These are phyloP conservation scores for Epizoanthus fatuus DNA, from an alignment of 92 coral and sea anemone genomes.

Conservation along the genomic window DNA sequence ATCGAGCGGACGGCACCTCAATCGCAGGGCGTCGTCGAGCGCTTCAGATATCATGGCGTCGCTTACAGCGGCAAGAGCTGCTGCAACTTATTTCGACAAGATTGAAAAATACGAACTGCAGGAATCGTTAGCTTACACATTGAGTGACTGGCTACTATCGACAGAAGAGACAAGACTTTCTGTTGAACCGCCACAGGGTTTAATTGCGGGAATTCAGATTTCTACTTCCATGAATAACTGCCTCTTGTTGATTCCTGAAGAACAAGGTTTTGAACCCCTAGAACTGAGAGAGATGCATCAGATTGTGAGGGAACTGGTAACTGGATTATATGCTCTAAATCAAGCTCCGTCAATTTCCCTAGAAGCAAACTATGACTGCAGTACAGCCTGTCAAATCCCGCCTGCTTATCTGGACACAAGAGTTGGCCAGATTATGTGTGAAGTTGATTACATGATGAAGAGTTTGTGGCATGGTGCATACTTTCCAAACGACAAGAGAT, in stretches of 20 bases:
- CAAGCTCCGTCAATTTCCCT: conserved; percentile 94
- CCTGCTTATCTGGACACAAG: conserved; percentile 97
- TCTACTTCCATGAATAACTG: conserved; percentile 85
- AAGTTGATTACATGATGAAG: conserved; percentile 98
- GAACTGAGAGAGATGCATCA: conserved; percentile 98
- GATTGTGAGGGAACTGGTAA: conserved; percentile 94
- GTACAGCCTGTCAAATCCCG: conserved; percentile 95
- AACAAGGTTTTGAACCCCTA: conserved; percentile 83
- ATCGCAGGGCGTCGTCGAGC: not conserved
- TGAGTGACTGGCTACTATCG: conserved; percentile 94
- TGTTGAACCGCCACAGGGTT: conserved; percentile 92
- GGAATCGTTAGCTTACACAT: conserved; percentile 90
- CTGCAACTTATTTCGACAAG: conserved; percentile 98
- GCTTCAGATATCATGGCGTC: conserved; percentile 85
- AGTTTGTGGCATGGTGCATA: conserved; percentile 99
- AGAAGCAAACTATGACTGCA: conserved; percentile 94
- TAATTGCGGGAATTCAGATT: conserved; percentile 91
- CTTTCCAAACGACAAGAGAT: conserved; percentile 96
- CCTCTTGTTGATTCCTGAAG: conserved; percentile 90
- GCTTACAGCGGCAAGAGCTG: conserved; percentile 89
- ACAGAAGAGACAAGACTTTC: conserved; percentile 94
- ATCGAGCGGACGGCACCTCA: not conserved
- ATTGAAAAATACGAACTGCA: conserved; percentile 97
- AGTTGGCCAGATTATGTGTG: conserved; percentile 93
- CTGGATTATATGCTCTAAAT: conserved; percentile 89